A percentile compares a stretch with the other conserved stretches of the same genome.
These are phyloP conservation scores for Chlorops oryzae DNA, from an alignment of 1,140 invertebrate species.

Conservation along the genomic window DNA sequence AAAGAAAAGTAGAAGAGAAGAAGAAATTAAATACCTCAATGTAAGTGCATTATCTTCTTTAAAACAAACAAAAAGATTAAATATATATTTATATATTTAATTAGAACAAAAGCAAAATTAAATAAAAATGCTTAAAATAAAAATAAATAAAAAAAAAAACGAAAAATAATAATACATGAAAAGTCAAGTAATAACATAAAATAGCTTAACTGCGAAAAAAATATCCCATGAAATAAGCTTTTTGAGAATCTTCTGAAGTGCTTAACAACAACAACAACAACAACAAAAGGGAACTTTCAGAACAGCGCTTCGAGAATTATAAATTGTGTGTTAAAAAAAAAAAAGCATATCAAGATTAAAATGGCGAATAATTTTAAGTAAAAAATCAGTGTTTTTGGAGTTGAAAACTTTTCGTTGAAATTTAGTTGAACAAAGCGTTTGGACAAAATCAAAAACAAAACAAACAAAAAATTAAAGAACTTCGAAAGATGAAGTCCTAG, in stretches of 20 bases:
- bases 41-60: conserved; percentile 26
- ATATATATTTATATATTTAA: not conserved
- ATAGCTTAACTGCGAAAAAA: not conserved
- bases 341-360: too few relatives aligned
- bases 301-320: too few relatives aligned
- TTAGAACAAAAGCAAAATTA: conserved; percentile 24
- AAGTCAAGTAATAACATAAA: not conserved
- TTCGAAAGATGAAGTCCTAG: too few relatives aligned
- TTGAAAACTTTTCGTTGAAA: too few relatives aligned
- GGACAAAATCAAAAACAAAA: conserved; percentile 37
- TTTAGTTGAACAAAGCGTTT: too few relatives aligned
- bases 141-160: conserved; percentile 8
- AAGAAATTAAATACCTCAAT: conserved; percentile 24
- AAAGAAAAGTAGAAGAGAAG: conserved; percentile 19
- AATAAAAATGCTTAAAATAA: conserved; percentile 12
- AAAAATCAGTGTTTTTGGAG: too few relatives aligned
- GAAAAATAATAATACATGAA: not conserved
- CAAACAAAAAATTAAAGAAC: conserved; percentile 20
- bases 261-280: too few relatives aligned
- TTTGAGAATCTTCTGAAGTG: too few relatives aligned
- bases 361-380: too few relatives aligned
- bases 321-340: too few relatives aligned
- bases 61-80: conserved; percentile 11
- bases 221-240: too few relatives aligned
- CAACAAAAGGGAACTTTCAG: too few relatives aligned